Evolutionary conservation across 2,888 invertebrate species (phyloP).

Genomic region (Folsomia candida): DNA sequence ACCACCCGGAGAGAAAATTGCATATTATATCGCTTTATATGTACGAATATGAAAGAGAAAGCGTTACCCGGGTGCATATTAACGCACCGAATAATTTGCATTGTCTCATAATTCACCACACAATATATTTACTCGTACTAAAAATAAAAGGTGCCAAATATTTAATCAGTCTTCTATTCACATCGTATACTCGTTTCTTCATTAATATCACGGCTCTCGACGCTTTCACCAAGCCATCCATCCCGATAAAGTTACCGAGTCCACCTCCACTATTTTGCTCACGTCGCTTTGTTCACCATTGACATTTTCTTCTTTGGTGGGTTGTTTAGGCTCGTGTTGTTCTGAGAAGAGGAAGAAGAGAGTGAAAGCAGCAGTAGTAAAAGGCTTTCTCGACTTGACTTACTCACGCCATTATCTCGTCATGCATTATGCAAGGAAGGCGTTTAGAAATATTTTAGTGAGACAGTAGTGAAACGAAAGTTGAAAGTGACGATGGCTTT

Average conservation of each 20-base stretch:
- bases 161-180: not conserved
- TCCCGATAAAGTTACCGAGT: too few relatives aligned
- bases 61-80: too few relatives aligned
- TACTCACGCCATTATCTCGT: slow-evolving; percentile 13
- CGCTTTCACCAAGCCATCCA: too few relatives aligned
- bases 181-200: not conserved
- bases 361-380: not conserved
- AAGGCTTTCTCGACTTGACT: slow-evolving; percentile 4
- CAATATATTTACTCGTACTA: too few relatives aligned
- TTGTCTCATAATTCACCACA: too few relatives aligned
- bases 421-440: slow-evolving; percentile 18
- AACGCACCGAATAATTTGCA: too few relatives aligned
- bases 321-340: too few relatives aligned
- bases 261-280: too few relatives aligned
- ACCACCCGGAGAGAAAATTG: not conserved
- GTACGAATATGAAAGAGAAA: too few relatives aligned
- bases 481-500: not conserved
- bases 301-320: not conserved
- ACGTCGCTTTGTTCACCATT: not conserved
- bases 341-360: too few relatives aligned
- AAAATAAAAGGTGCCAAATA: not conserved
- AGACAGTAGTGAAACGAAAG: not conserved
- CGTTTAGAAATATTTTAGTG: slow-evolving; percentile 5
- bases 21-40: not conserved
- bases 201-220: too few relatives aligned